Conservation (phyloP, 2,888 invertebrate genomes). For the Chouioia cunea region DNA sequence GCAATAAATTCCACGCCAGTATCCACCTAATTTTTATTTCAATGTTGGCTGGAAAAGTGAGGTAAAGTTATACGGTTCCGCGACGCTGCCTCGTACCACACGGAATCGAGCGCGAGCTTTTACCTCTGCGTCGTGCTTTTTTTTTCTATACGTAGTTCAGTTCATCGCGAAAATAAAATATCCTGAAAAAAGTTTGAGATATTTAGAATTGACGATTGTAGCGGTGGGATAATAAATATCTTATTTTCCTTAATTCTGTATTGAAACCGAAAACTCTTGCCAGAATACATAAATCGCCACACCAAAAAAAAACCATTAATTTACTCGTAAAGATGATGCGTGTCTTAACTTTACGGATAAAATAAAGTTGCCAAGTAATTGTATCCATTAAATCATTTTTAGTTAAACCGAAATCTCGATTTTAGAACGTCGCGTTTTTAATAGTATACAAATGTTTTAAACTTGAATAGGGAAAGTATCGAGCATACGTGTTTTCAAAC, state of each 20-base stretch:
- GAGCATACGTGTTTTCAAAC: no score
- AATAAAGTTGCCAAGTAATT: constrained; percentile 35
- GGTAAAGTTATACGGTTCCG: not conserved
- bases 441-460: no score
- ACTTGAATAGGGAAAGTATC: no score
- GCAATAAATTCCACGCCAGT: constrained; percentile 7
- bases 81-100: no score
- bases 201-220: constrained; percentile 7
- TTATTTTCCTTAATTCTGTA: constrained; percentile 7
- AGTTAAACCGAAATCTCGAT: constrained; percentile 14
- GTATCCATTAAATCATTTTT: constrained; percentile 15
- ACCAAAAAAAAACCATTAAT: constrained; percentile 32
- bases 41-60: constrained; percentile 15
- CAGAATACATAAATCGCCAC: constrained; percentile 29
- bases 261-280: constrained; percentile 12
- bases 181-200: not conserved
- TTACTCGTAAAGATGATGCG: constrained; percentile 16
- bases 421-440: not conserved
- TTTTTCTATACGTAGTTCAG: no score
- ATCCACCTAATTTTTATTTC: constrained; percentile 39
- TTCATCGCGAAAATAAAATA: not conserved
- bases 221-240: not conserved
- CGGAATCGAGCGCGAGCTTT: no score
- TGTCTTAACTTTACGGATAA: constrained; percentile 1
- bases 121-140: no score